These are phyloP conservation scores for Melitaea cinxia DNA, from an alignment of 1,140 invertebrate species.

Conservation along the genomic window DNA sequence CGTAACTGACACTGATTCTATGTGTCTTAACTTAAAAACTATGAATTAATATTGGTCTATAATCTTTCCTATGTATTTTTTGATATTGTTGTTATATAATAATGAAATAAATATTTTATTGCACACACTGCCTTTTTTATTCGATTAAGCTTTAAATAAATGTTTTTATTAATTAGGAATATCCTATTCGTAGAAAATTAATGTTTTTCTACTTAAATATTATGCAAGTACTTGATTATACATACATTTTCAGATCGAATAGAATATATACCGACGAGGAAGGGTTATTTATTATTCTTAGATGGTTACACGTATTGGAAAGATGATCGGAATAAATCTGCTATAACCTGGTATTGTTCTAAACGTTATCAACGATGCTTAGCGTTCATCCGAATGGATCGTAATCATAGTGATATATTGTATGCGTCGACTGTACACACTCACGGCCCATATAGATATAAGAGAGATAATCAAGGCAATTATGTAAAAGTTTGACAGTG, in stretches of 20 bases:
- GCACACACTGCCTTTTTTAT: too few species aligned
- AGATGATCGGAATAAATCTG: constrained; percentile 38
- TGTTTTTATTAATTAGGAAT: too few species aligned
- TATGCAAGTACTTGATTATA: too few species aligned
- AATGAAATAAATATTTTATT: too few species aligned
- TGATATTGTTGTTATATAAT: too few species aligned
- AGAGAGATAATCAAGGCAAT: constrained; percentile 13
- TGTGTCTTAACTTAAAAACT: too few species aligned
- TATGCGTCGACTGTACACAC: constrained; percentile 26
- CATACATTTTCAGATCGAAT: constrained; percentile 35
- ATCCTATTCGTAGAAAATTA: too few species aligned
- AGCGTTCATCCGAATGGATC: constrained; percentile 35
- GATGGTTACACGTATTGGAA: constrained; percentile 44
- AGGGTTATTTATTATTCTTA: constrained; percentile 36
- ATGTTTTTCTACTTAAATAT: too few species aligned
- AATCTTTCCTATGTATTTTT: too few species aligned
- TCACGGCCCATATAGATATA: constrained; percentile 22
- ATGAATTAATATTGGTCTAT: too few species aligned
- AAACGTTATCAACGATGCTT: constrained; percentile 35
- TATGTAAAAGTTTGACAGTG: constrained; percentile 18
- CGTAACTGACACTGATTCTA: too few species aligned
- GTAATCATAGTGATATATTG: constrained; percentile 25
- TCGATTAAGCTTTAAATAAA: too few species aligned
- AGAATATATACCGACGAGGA: constrained; percentile 35
- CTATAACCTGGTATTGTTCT: constrained; percentile 42